A percentile compares a stretch with the other conserved stretches of the same genome.
These are phyloP conservation scores for Brachymystax lenok DNA, from an alignment of 2,797 vertebrate species.

Conservation along the genomic window DNA sequence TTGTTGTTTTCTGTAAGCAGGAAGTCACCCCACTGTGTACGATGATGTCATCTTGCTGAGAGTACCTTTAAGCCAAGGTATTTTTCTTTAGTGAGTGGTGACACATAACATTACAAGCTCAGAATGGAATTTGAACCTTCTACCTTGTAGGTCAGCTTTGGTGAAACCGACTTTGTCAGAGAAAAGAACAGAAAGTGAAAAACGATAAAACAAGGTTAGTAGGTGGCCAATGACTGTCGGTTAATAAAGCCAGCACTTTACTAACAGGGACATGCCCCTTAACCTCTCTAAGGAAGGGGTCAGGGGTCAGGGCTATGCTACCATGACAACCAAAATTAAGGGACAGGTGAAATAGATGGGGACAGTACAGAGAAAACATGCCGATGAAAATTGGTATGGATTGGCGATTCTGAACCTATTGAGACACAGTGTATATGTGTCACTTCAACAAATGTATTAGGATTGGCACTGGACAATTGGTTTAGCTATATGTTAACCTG, in stretches of 20 bases:
- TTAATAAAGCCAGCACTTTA: constrained; percentile 67
- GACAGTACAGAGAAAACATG: constrained; percentile 7
- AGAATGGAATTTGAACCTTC: constrained; percentile 76
- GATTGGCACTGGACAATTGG: not conserved
- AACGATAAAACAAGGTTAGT: constrained; percentile 80
- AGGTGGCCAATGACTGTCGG: constrained; percentile 59
- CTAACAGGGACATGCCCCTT: constrained; percentile 54
- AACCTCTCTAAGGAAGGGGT: constrained; percentile 55
- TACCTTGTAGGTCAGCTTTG: constrained; percentile 92
- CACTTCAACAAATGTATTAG: not conserved
- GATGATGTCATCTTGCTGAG: not conserved
- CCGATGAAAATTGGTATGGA: not conserved
- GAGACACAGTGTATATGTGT: not conserved
- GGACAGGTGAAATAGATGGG: constrained; percentile 9
- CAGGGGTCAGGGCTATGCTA: constrained; percentile 15
- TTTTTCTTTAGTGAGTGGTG: constrained; percentile 12
- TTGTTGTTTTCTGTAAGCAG: not conserved
- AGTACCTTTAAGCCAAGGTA: constrained; percentile 1
- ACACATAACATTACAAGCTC: constrained; percentile 55
- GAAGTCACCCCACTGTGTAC: constrained; percentile 1
- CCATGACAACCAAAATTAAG: constrained; percentile 13
- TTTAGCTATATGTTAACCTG: not conserved
- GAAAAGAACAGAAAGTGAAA: constrained; percentile 77
- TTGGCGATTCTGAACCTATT: not conserved
- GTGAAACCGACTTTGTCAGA: constrained; percentile 89